These are phyloP conservation scores for Pachyrhynchus sulphureomaculatus DNA, from an alignment of 1,140 invertebrate species.

Conservation along the genomic window DNA sequence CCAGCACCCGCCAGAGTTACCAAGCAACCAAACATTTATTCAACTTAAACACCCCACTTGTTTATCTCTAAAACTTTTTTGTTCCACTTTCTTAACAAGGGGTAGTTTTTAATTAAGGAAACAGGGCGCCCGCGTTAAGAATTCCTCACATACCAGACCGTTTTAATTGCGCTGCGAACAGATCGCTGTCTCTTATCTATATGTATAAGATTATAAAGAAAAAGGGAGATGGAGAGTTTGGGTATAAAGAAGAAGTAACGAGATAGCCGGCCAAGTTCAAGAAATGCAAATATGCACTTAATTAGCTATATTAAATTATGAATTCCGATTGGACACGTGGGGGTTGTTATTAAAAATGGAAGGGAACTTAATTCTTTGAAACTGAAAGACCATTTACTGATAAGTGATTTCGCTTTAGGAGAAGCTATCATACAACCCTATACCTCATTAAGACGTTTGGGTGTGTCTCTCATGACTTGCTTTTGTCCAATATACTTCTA, in stretches of 20 bases:
- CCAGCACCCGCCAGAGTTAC: slow-evolving; percentile 42
- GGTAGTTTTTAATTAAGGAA: slow-evolving; percentile 53
- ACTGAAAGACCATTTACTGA: too few relatives aligned
- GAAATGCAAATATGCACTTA: slow-evolving; percentile 49
- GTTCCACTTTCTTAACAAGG: slow-evolving; percentile 41
- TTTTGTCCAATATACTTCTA: too few relatives aligned
- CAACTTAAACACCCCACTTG: background rate
- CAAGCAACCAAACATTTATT: slow-evolving; percentile 33
- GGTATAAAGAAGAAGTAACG: slow-evolving; percentile 19
- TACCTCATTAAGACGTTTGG: too few relatives aligned
- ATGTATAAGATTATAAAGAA: background rate
- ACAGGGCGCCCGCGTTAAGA: slow-evolving; percentile 49
- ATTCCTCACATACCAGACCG: slow-evolving; percentile 47
- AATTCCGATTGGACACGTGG: slow-evolving; percentile 35
- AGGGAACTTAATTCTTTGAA: too few relatives aligned
- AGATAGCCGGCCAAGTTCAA: slow-evolving; percentile 25
- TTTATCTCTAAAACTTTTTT: slow-evolving; percentile 14
- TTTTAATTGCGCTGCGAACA: slow-evolving; percentile 47
- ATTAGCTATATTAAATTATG: slow-evolving; percentile 50
- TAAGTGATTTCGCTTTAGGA: too few relatives aligned
- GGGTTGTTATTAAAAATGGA: background rate
- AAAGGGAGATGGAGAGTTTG: slow-evolving; percentile 2
- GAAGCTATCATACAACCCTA: too few relatives aligned
- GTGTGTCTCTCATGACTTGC: too few relatives aligned
- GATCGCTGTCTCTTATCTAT: slow-evolving; percentile 35